phyloP scores from a whole-genome alignment of 2,888 invertebrate genomes.

The Bursaphelenchus okinawaensis region DNA sequence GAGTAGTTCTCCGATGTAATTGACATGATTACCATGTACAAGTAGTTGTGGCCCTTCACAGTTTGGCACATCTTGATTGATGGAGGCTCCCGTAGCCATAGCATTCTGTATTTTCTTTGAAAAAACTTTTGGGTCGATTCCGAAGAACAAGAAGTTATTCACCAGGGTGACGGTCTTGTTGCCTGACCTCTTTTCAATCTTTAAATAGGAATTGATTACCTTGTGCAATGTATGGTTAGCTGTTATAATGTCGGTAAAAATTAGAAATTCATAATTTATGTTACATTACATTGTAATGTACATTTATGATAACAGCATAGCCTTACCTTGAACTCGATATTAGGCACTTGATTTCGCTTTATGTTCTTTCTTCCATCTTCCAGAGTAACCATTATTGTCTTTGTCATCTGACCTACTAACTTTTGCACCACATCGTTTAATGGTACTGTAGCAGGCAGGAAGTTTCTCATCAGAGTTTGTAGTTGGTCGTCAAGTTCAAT shows the following conservation, averaged over 20 bases:
- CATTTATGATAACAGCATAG: too few species aligned
- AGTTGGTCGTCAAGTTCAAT: constrained; percentile 34
- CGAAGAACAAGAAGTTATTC: constrained; percentile 80
- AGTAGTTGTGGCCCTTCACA: constrained; percentile 52
- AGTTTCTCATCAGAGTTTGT: constrained; percentile 25
- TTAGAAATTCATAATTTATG: too few species aligned
- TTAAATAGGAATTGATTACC: constrained; percentile 7
- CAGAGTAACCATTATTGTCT: constrained; percentile 35
- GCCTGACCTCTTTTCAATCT: constrained; percentile 50
- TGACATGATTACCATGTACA: constrained; percentile 53
- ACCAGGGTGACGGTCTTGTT: constrained; percentile 73
- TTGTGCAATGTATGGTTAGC: too few species aligned
- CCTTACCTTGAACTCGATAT: constrained; percentile 34
- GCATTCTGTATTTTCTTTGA: constrained; percentile 76
- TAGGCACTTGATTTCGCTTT: constrained; percentile 29
- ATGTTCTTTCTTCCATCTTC: constrained; percentile 41
- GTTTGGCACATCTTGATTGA: constrained; percentile 68
- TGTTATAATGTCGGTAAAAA: too few species aligned
- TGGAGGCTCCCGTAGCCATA: constrained; percentile 79
- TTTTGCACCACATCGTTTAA: constrained; percentile 31
- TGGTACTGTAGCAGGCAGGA: constrained; percentile 22
- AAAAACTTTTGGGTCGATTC: constrained; percentile 74
- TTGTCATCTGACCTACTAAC: constrained; percentile 37
- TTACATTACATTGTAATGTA: too few species aligned
- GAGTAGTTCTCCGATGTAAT: constrained; percentile 27